These are phyloP conservation scores for Halichondria panicea DNA, from an alignment of 37 sponge, comb jelly and placozoan species.

Conservation along the genomic window DNA sequence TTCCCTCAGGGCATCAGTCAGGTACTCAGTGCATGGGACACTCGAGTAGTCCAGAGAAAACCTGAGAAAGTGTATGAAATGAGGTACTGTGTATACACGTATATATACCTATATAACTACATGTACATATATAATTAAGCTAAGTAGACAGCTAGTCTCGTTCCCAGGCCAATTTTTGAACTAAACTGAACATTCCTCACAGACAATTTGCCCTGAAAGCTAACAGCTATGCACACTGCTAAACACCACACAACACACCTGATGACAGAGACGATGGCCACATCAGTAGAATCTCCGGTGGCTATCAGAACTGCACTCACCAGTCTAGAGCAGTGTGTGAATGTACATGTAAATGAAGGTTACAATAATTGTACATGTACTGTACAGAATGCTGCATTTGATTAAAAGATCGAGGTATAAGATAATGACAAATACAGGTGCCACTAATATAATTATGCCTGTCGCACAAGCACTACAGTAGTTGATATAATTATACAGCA, in stretches of 20 bases:
- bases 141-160: no score
- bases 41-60: constrained; percentile 3
- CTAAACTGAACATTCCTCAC: not conserved
- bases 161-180: no score
- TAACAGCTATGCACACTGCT: not conserved
- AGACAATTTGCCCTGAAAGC: not conserved
- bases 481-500: not conserved
- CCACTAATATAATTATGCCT: not conserved
- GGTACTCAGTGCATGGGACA: constrained; percentile 14
- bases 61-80: not conserved
- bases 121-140: not conserved
- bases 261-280: constrained; percentile 26
- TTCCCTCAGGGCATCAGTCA: constrained; percentile 2
- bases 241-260: constrained; percentile 13
- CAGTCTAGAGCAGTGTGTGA: constrained; percentile 5
- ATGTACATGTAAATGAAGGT: not conserved
- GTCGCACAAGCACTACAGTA: not conserved
- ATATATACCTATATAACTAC: not conserved
- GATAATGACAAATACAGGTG: not conserved
- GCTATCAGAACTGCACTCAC: constrained; percentile 26
- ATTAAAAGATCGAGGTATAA: not conserved
- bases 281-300: constrained; percentile 28
- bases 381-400: not conserved
- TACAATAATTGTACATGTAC: not conserved
- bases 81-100: not conserved